phyloP scores from a whole-genome alignment of 2,797 vertebrate genomes.

The Salmo trutta region DNA sequence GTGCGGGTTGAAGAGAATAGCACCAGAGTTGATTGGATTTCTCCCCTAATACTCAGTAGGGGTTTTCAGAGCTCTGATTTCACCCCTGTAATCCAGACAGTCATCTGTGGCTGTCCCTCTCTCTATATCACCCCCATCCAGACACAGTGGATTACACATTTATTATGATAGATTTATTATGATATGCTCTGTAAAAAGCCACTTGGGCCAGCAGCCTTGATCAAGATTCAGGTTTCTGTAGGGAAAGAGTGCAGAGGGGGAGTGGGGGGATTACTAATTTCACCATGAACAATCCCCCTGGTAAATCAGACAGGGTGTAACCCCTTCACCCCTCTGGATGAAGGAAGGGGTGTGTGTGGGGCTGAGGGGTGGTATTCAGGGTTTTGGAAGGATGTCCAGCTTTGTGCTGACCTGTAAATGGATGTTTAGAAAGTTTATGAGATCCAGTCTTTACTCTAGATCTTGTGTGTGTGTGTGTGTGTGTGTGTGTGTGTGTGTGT shows the following conservation, averaged over 20 bases:
- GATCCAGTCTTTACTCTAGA: constrained; percentile 23
- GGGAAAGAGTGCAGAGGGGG: constrained; percentile 36
- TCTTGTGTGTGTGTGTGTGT: not conserved
- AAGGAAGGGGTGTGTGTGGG: constrained; percentile 13
- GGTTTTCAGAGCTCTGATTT: constrained; percentile 70
- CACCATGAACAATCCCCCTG: constrained; percentile 48
- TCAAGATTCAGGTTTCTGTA: constrained; percentile 64
- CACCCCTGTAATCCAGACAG: constrained; percentile 70
- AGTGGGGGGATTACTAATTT: constrained; percentile 55
- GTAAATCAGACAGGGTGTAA: constrained; percentile 63
- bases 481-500: too few species aligned
- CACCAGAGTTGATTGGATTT: constrained; percentile 72
- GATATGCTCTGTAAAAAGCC: constrained; percentile 61
- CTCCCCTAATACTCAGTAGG: constrained; percentile 65
- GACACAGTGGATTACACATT: constrained; percentile 67
- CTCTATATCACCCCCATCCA: constrained; percentile 58
- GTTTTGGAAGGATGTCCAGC: constrained; percentile 33
- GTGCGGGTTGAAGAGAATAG: constrained; percentile 55
- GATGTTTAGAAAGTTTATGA: constrained; percentile 47
- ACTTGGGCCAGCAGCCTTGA: constrained; percentile 35
- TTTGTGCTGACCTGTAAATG: constrained; percentile 71
- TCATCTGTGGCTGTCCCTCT: constrained; percentile 70
- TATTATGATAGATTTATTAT: constrained; percentile 75
- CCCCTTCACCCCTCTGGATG: constrained; percentile 52
- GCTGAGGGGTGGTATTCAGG: not conserved